Evolutionary conservation across 2,113 vertebrate species (phyloP).

Genomic region (Petaurus breviceps): DNA sequence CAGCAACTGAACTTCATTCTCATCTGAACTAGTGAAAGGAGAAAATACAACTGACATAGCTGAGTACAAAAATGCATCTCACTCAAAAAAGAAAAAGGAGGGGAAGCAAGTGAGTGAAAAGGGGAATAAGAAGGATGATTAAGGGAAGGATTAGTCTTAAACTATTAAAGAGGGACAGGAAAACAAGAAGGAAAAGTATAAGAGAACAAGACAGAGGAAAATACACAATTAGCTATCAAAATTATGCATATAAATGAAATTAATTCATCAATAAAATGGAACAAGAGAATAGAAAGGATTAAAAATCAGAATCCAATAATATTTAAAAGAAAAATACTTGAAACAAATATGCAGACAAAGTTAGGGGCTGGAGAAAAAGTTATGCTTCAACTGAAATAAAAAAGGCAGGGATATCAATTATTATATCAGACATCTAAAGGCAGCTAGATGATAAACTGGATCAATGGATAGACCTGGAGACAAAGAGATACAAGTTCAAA

Average conservation of each 20-base stretch:
- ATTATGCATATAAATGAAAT: too few species aligned
- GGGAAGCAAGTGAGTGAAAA: too few species aligned
- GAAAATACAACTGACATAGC: too few species aligned
- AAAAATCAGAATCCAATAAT: neutral
- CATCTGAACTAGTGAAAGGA: too few species aligned
- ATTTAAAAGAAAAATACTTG: neutral
- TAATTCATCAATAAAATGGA: too few species aligned
- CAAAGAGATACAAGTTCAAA: neutral
- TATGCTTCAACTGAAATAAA: neutral
- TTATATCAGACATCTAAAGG: neutral
- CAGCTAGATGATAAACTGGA: neutral
- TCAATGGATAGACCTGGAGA: neutral
- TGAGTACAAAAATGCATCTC: too few species aligned
- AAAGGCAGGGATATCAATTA: neutral
- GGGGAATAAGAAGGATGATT: too few species aligned
- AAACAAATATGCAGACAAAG: neutral
- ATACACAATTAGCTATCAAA: neutral
- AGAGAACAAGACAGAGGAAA: neutral
- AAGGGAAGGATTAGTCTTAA: too few species aligned
- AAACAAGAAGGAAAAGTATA: neutral
- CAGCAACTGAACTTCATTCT: too few species aligned
- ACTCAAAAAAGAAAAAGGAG: too few species aligned
- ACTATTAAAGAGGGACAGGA: too few species aligned
- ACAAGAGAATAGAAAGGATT: neutral
- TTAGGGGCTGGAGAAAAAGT: neutral